A percentile compares a stretch with the other conserved stretches of the same genome.
Evolutionary conservation across 2,888 invertebrate genomes (phyloP).

Genomic region (Trichogramma evanescens): DNA sequence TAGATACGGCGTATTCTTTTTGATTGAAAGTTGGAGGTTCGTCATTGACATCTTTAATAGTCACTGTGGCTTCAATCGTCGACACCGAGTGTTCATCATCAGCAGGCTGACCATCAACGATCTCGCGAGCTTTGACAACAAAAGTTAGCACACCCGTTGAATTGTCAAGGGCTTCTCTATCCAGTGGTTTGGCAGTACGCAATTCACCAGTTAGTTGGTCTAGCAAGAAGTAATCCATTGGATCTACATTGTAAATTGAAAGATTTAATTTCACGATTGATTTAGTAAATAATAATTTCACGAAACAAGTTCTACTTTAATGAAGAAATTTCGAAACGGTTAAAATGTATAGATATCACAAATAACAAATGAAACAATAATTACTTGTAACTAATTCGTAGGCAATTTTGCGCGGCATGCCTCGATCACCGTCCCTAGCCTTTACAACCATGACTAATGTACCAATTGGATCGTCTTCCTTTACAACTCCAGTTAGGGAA

Average conservation of each 20-base stretch:
- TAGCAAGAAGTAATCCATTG: constrained; percentile 77
- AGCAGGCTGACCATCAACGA: constrained; percentile 65
- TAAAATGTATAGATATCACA: constrained; percentile 1
- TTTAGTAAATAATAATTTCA: not conserved
- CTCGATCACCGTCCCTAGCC: constrained; percentile 79
- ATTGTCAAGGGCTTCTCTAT: constrained; percentile 75
- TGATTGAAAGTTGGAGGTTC: constrained; percentile 79
- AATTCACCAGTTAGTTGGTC: constrained; percentile 74
- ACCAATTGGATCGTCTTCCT: constrained; percentile 78
- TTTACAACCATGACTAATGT: constrained; percentile 70
- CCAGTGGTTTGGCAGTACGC: constrained; percentile 74
- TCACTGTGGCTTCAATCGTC: constrained; percentile 69
- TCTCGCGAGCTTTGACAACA: constrained; percentile 72
- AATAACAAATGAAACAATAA: not conserved
- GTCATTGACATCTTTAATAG: constrained; percentile 83
- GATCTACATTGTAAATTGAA: constrained; percentile 55
- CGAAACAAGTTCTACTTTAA: not conserved
- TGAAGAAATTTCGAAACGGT: not conserved
- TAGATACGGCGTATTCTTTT: constrained; percentile 70
- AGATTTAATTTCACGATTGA: not conserved
- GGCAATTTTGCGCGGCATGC: constrained; percentile 70
- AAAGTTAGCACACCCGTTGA: constrained; percentile 72
- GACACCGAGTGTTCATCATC: constrained; percentile 64
- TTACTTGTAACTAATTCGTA: constrained; percentile 75
- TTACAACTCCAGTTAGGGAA: constrained; percentile 68